Percentiles rank a stretch among this genome's conserved stretches.
phyloP scores from a whole-genome alignment of 2,113 vertebrate species.

The Rhea pennata region DNA sequence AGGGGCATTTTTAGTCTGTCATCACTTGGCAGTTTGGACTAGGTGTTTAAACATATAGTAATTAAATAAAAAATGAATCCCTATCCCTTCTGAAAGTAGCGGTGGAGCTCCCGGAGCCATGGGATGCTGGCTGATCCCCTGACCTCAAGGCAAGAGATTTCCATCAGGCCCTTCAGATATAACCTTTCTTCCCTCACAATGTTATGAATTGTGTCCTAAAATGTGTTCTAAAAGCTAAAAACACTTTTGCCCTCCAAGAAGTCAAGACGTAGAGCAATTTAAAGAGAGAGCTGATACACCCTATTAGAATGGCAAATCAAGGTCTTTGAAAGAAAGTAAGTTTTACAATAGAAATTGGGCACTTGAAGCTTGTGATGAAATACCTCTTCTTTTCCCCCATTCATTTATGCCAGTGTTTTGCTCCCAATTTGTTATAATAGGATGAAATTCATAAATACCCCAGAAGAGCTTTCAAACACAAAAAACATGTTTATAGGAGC shows the following conservation, averaged over 20 bases:
- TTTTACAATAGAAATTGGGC: background rate
- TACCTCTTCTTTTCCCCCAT: background rate
- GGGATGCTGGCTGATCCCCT: background rate
- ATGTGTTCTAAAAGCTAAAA: background rate
- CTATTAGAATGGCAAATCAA: background rate
- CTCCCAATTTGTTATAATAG: background rate
- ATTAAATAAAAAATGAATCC: no score
- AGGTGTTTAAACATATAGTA: background rate
- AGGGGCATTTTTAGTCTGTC: background rate
- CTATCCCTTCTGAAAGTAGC: background rate
- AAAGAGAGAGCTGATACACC: background rate
- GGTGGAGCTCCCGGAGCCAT: background rate
- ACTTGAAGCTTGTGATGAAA: background rate
- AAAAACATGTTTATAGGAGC: background rate
- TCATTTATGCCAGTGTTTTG: background rate
- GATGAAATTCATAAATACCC: background rate
- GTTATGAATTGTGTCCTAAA: background rate
- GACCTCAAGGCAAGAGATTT: background rate
- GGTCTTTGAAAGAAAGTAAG: background rate
- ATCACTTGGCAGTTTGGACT: background rate
- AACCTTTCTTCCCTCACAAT: background rate
- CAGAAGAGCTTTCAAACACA: background rate
- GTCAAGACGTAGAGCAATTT: background rate
- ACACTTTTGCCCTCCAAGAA: background rate
- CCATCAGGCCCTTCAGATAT: background rate